Evolutionary conservation across 2,113 vertebrate genomes (phyloP).

Genomic region (Mustela lutreola): DNA sequence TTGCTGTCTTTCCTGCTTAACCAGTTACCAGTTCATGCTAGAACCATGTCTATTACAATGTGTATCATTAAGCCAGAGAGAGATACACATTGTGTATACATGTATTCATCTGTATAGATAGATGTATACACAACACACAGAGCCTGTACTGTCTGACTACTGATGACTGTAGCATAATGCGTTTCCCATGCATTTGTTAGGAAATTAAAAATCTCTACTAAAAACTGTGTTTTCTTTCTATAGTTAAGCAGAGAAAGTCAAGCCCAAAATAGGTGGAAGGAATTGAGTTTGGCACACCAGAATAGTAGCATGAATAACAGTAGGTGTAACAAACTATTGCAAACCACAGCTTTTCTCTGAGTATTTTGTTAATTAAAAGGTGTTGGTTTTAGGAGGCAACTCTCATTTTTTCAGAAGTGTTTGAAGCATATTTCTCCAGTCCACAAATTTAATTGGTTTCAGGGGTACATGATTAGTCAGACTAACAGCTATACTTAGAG

Average conservation of each 20-base stretch:
- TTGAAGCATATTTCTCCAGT: constrained; percentile 53
- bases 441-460: constrained; percentile 75
- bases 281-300: constrained; percentile 22
- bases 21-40: background rate
- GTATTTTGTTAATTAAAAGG: constrained; percentile 79
- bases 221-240: background rate
- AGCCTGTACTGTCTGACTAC: background rate
- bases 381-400: constrained; percentile 56
- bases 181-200: constrained; percentile 15
- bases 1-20: background rate
- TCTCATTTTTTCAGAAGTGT: constrained; percentile 41
- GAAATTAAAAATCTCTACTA: constrained; percentile 48
- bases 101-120: no score
- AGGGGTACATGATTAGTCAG: constrained; percentile 73
- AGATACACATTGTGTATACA: background rate
- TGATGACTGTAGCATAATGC: background rate
- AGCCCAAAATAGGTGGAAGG: constrained; percentile 30
- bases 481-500: constrained; percentile 75
- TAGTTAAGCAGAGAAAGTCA: constrained; percentile 44
- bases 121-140: background rate
- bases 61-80: background rate
- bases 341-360: constrained; percentile 64
- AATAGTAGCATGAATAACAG: constrained; percentile 48
- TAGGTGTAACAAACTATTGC: constrained; percentile 67
- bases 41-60: background rate